Percentiles rank a stretch among this genome's conserved stretches.
Evolutionary conservation across 2,113 vertebrate species (phyloP).

Genomic region (Laticauda colubrina): DNA sequence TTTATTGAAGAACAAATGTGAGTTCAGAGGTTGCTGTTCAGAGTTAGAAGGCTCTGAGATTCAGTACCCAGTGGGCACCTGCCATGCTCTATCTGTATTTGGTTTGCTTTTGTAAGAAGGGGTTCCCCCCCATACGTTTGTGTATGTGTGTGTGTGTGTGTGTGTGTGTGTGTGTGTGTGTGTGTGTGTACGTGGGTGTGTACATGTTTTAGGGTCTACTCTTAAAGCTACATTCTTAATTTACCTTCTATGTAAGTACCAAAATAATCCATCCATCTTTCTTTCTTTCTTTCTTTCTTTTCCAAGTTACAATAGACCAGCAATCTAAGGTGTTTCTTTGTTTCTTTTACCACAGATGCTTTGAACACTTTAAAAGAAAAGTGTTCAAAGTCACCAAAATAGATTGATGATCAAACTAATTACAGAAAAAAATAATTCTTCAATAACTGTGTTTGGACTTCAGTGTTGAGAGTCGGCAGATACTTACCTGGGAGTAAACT

Average conservation of each 20-base stretch:
- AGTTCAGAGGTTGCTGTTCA: neutral
- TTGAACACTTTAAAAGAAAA: neutral
- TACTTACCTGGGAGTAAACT: neutral
- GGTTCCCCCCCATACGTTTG: neutral
- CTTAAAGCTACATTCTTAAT: too few species aligned
- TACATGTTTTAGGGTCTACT: too few species aligned
- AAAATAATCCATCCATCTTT: too few species aligned
- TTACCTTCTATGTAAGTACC: too few species aligned
- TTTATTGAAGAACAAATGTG: neutral
- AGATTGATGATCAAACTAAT: neutral
- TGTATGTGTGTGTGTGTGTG: too few species aligned
- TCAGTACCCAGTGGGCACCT: neutral
- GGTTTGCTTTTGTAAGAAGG: neutral
- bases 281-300: neutral
- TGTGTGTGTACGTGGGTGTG: fast-evolving
- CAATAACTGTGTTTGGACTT: neutral
- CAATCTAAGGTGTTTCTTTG: neutral
- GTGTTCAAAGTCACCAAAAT: neutral
- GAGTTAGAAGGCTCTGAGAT: neutral
- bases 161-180: too few species aligned
- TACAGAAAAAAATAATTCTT: neutral
- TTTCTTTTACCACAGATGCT: neutral
- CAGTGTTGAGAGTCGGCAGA: neutral
- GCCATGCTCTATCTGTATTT: neutral
- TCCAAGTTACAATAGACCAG: neutral